Evolutionary conservation across 1,140 invertebrate genomes (phyloP).

Genomic region (Drosophila santomea): DNA sequence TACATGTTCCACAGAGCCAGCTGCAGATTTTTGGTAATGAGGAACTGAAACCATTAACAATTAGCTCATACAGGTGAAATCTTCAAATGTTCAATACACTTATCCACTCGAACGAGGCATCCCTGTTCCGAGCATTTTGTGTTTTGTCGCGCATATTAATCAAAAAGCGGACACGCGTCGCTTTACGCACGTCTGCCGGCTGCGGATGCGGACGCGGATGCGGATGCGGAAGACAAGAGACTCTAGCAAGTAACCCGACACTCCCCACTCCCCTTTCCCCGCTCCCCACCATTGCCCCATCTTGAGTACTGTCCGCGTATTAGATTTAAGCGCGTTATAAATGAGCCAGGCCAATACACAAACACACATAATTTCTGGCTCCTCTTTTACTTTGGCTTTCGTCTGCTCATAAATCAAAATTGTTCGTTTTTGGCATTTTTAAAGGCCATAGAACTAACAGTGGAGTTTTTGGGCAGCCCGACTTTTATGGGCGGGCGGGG

Average conservation of each 20-base stretch:
- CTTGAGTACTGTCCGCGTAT: conserved; percentile 73
- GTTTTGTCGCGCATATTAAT: conserved; percentile 81
- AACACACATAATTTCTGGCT: conserved; percentile 45
- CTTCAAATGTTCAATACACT: too few relatives aligned
- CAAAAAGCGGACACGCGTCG: conserved; percentile 82
- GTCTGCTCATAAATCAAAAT: conserved; percentile 77
- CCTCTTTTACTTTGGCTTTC: conserved; percentile 48
- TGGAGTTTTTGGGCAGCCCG: neutral
- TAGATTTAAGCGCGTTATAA: conserved; percentile 83
- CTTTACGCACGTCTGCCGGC: conserved; percentile 80
- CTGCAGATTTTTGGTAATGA: too few relatives aligned
- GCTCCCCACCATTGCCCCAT: conserved; percentile 19
- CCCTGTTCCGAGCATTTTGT: conserved; percentile 63
- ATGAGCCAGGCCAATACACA: conserved; percentile 71
- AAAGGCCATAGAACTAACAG: conserved; percentile 63
- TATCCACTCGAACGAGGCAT: neutral
- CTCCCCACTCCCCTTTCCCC: neutral
- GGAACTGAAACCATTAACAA: too few relatives aligned
- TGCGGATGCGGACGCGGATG: conserved; percentile 65
- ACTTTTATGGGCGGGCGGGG: neutral
- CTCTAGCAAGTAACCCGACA: conserved; percentile 46
- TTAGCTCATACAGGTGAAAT: too few relatives aligned
- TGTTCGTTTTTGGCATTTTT: conserved; percentile 81
- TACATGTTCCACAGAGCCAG: too few relatives aligned
- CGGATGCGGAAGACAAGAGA: conserved; percentile 68